Conservation (phyloP, 1,140 invertebrate genomes). For the Pseudomyrmex pallidus region DNA sequence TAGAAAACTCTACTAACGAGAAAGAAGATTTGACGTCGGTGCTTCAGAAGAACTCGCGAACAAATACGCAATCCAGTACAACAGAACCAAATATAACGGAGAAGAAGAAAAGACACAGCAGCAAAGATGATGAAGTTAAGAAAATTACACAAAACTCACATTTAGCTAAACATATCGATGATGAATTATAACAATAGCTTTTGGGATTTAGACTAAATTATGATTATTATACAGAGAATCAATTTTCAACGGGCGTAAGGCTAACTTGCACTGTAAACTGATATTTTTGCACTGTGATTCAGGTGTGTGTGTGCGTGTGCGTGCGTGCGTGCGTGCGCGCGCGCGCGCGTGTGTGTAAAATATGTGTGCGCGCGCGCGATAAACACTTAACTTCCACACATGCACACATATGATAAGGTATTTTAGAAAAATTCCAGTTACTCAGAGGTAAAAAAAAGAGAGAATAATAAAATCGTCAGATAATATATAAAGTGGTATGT, state of each 20-base stretch:
- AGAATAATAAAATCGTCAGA: conserved; percentile 17
- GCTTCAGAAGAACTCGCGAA: conserved; percentile 55
- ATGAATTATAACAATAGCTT: conserved; percentile 75
- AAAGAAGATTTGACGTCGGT: conserved; percentile 34
- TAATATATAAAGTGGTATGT: no score
- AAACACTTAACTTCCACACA: conserved; percentile 48
- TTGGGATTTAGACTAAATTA: conserved; percentile 60
- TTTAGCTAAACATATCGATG: conserved; percentile 71
- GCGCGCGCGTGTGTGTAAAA: no score
- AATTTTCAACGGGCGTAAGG: conserved; percentile 39
- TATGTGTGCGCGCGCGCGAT: no score
- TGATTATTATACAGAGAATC: conserved; percentile 48
- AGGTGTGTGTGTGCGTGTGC: conserved; percentile 26
- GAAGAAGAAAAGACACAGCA: conserved; percentile 52
- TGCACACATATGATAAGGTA: conserved; percentile 52
- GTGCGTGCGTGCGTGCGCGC: not conserved
- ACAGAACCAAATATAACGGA: conserved; percentile 46
- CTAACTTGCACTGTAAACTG: conserved; percentile 55
- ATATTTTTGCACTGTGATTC: conserved; percentile 69
- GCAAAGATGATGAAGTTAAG: conserved; percentile 49
- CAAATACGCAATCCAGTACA: conserved; percentile 11
- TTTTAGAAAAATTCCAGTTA: conserved; percentile 50
- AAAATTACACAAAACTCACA: conserved; percentile 57
- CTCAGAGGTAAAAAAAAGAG: conserved; percentile 17
- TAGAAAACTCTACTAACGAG: conserved; percentile 54